Base-by-base conservation (phyloP, 2,888 invertebrate species). In the Amblyjoppa fuscipennis region DNA sequence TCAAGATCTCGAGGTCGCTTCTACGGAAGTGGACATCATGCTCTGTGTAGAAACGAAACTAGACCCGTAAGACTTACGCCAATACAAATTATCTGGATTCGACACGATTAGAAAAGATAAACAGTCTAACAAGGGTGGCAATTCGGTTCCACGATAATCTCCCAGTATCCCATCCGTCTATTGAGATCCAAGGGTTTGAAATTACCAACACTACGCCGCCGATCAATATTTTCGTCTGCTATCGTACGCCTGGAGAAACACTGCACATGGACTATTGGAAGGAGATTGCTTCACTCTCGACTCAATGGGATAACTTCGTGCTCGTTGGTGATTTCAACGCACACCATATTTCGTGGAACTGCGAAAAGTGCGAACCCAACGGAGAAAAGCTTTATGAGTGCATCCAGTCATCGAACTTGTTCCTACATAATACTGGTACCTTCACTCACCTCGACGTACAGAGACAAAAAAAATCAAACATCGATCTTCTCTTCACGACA, bases 401-500 rank as follows among this genome's bases (percentile, higher is more conserved):
- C 16, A 68, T 81, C 3, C 25, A 75, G 34, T 34, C 38, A 3
- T 49, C 25, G 7, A 56, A 84, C 49, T 34, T 84, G 3, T 38
- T 76, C 20, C 28, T 80, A 16, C 75, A 71, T n/a, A 81, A 77
- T 49, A 45, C 61, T 11, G 73, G 68, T 16, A 31, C 81, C 34
- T 59, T 3, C 16, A 75, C 78, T n/a, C 71, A 68, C 16, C 34
- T 82, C 41, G 77, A 82, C 7, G 61, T 53, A n/a, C 20, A 81
- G 13, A 81, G 64, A 41, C n/a, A 68, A 4, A 61, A 61, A 1
- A 76, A 81, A 69, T 85, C 85, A 2, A 85, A 85, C 45, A 68
- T 85, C 6, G 85, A 79, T 20, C 79, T 82, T 3, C 45, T 74
- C 13, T 41, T 78, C 41, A 68, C 68, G 11, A 56, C 69, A 5